These are phyloP conservation scores for Drosophila bunnanda DNA, from an alignment of 2,888 invertebrate species.

Conservation along the genomic window DNA sequence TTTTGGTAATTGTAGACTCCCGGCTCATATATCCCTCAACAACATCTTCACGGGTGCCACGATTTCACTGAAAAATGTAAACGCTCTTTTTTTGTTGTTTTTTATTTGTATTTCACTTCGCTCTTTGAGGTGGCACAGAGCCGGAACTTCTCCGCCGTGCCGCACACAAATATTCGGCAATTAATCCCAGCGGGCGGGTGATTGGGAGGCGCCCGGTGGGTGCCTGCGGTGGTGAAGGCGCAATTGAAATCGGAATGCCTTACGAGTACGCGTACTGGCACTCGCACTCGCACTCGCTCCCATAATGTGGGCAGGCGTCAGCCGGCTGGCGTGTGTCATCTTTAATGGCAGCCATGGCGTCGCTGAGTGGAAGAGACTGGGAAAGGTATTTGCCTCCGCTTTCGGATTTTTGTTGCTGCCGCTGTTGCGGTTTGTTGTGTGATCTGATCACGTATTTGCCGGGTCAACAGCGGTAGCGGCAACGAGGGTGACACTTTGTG, in stretches of 20 bases:
- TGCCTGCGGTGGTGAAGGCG: conserved; percentile 48
- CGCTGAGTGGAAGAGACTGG: conserved; percentile 15
- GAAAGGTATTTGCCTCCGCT: conserved; percentile 30
- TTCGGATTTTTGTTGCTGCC: conserved; percentile 15
- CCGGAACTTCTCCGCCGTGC: conserved; percentile 42
- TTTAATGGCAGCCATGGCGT: conserved; percentile 73
- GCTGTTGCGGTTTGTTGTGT: conserved; percentile 43
- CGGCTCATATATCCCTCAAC: conserved; percentile 23
- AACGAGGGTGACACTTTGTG: conserved; percentile 6
- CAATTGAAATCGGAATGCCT: conserved; percentile 59
- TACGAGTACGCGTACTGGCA: conserved; percentile 33
- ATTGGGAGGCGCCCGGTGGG: conserved; percentile 47
- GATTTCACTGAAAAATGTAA: conserved; percentile 44
- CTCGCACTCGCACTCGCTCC: conserved; percentile 9
- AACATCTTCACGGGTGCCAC: conserved; percentile 12
- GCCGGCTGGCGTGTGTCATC: conserved; percentile 72
- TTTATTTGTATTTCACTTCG: not conserved
- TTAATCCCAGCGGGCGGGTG: conserved; percentile 52
- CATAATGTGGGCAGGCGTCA: conserved; percentile 75
- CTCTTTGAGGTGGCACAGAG: conserved; percentile 23
- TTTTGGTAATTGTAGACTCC: conserved; percentile 38
- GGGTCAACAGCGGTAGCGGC: conserved; percentile 14
- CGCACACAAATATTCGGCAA: conserved; percentile 67
- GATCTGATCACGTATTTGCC: conserved; percentile 44
- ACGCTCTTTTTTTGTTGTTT: not conserved